Evolutionary conservation across 2,888 invertebrate species (phyloP).

Genomic region (Teinopalpus imperialis): DNA sequence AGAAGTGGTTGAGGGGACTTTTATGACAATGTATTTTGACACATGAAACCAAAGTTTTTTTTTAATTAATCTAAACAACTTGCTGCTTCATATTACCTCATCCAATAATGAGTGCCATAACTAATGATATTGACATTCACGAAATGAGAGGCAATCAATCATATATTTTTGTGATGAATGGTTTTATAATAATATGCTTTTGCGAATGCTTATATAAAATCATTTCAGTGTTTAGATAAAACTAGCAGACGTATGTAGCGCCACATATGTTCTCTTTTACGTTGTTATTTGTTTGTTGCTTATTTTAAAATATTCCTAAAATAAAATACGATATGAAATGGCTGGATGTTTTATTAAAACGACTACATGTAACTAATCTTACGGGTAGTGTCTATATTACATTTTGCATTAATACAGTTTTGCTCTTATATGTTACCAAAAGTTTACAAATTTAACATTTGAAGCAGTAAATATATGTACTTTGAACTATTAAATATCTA

Average conservation of each 20-base stretch:
- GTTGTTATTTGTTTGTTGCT: conserved; percentile 81
- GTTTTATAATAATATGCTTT: conserved; percentile 9
- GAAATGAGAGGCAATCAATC: conserved; percentile 1
- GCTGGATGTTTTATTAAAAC: conserved; percentile 70
- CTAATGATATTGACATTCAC: conserved; percentile 22
- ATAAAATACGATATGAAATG: conserved; percentile 63
- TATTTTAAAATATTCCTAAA: conserved; percentile 78
- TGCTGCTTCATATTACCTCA: conserved; percentile 14
- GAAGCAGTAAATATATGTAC: conserved; percentile 3
- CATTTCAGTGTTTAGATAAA: conserved; percentile 60
- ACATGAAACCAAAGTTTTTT: conserved; percentile 14
- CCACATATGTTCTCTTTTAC: conserved; percentile 67
- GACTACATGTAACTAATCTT: conserved; percentile 44
- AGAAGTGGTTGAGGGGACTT: conserved; percentile 6
- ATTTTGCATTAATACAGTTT: conserved; percentile 10
- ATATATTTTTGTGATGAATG: conserved; percentile 8
- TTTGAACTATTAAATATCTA: conserved; percentile 15
- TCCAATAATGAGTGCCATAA: conserved; percentile 34
- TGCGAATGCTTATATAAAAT: conserved; percentile 29
- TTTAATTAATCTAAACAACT: conserved; percentile 5
- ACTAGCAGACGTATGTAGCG: conserved; percentile 60
- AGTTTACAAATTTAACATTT: conserved; percentile 13
- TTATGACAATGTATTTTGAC: conserved; percentile 15
- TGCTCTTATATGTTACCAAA: conserved; percentile 7
- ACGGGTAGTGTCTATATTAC: conserved; percentile 20